Conservation (phyloP, 1,140 invertebrate genomes). For the Trigoniulus corallinus region DNA sequence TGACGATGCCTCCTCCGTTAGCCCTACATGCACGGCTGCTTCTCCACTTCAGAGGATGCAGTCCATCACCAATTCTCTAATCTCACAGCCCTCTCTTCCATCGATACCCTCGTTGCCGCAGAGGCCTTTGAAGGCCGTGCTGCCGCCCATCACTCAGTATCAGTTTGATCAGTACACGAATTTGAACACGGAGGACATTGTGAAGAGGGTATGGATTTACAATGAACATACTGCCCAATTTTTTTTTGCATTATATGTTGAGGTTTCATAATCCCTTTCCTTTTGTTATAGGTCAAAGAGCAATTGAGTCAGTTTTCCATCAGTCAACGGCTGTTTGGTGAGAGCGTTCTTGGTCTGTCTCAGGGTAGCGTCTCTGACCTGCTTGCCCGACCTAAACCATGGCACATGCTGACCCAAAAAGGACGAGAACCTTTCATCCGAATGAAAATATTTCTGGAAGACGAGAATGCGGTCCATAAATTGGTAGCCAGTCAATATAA, state of each 20-base stretch:
- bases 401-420: constrained; percentile 95
- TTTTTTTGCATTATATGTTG: not conserved
- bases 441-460: constrained; percentile 96
- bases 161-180: constrained; percentile 98
- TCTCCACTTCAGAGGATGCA: constrained; percentile 93
- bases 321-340: constrained; percentile 93
- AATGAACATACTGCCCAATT: no score
- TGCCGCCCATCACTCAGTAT: constrained; percentile 95
- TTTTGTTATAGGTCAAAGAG: constrained; percentile 60
- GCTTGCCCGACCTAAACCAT: constrained; percentile 83
- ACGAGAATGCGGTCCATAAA: constrained; percentile 92
- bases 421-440: constrained; percentile 91
- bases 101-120: constrained; percentile 55
- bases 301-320: constrained; percentile 96
- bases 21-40: constrained; percentile 49
- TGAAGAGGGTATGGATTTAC: constrained; percentile 64
- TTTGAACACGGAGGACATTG: constrained; percentile 96
- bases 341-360: constrained; percentile 88
- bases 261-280: not conserved
- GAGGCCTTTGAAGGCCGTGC: constrained; percentile 79
- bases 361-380: constrained; percentile 91
- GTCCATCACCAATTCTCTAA: constrained; percentile 89
- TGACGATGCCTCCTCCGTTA: constrained; percentile 59
- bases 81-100: constrained; percentile 63
- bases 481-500: constrained; percentile 93